Evolutionary conservation across 2,113 vertebrate genomes (phyloP), one percentile per base, ranked within the genome.

Genomic region (Felis chaus): DNA sequence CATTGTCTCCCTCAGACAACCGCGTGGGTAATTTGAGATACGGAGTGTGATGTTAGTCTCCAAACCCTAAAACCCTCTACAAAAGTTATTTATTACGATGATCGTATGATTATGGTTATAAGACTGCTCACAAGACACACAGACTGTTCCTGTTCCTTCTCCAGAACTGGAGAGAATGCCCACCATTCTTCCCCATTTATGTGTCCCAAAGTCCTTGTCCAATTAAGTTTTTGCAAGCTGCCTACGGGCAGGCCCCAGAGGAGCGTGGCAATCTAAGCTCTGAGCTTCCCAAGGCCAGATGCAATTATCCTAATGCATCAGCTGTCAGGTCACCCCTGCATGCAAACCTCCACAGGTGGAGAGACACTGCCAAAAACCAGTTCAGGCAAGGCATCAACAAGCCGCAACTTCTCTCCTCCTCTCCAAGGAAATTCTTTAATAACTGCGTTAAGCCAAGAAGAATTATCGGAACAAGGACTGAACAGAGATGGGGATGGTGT

Each of bases 371-470:
- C 65, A 88, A 69, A 83, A 73, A 45, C 88, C 79, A 66, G 23
- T 73, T 87, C 85, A 78, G 31, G 83, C 27, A 80, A 80, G 69
- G 39, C 15, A 39, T 21, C 69, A 85, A 61, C 31, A 80, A 73
- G 45, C 48, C 16, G 88, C 88, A 13, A 12, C 36, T 66, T 84
- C 29, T 27, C 45, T 89, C 68, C 21, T 80, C 3, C 25, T 55
- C 90, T 95, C 82, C 61, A 74, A 9, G 41, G 71, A 73, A 69
- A 94, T 85, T 79, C 61, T 97, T 27, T 69, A 55, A 69, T 74
- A 48, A 69, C 39, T 25, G 8, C 91, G 25, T 73, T 86, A 61
- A 69, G n/a, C 78, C 89, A 94, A 39, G 74, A 94, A 39, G 74
- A 94, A 85, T 87, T 45, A 85, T 19, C 63, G 45, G 71, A 50